A percentile compares a stretch with the other conserved stretches of the same genome.
phyloP scores from a whole-genome alignment of 2,113 vertebrate genomes.

The Carassius carassius region DNA sequence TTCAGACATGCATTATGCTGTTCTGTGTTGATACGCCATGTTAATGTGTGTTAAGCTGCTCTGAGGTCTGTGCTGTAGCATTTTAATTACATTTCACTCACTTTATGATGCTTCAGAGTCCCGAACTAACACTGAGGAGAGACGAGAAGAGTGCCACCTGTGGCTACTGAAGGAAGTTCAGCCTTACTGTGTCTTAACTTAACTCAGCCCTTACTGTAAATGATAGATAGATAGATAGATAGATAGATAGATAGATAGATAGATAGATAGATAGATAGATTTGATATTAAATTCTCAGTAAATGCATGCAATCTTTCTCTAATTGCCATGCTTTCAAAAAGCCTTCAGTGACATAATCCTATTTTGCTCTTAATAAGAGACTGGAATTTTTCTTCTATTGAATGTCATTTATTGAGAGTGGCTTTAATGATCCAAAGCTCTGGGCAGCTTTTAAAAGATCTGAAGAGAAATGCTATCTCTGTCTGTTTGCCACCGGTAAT shows the following conservation, averaged over 20 bases:
- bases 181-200: too few relatives aligned
- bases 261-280: not conserved
- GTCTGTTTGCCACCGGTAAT: not conserved
- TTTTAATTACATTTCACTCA: not conserved
- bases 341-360: not conserved
- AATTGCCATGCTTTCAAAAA: not conserved
- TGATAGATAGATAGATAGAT: too few relatives aligned
- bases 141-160: not conserved
- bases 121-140: not conserved
- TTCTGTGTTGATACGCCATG: not conserved
- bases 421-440: slow-evolving; percentile 5
- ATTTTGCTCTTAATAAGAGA: not conserved
- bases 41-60: not conserved
- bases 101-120: not conserved
- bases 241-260: not conserved
- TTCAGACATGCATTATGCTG: not conserved
- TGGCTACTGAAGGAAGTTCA: not conserved
- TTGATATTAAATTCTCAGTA: not conserved
- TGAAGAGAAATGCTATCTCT: slow-evolving; percentile 10
- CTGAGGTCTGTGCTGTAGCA: not conserved
- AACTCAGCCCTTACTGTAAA: too few relatives aligned
- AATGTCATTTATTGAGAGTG: slow-evolving; percentile 11
- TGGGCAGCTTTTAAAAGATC: slow-evolving; percentile 5
- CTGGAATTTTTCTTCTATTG: slow-evolving; percentile 5
- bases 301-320: not conserved